These are phyloP conservation scores for Parnassius orleans DNA, from an alignment of 2,888 invertebrate genomes.

Conservation along the genomic window DNA sequence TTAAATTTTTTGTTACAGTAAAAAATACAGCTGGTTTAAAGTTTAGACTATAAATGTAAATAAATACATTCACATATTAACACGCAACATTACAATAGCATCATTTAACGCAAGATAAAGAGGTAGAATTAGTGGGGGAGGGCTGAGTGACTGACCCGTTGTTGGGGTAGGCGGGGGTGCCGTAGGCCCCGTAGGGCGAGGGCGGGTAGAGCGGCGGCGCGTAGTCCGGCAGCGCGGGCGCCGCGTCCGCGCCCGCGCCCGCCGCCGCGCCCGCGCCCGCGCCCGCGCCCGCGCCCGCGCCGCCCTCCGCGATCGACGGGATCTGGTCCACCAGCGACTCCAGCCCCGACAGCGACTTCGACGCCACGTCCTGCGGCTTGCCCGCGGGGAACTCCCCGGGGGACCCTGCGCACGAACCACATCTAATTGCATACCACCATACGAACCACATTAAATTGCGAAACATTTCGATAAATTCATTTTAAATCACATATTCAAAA, in stretches of 20 bases:
- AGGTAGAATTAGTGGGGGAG: background rate
- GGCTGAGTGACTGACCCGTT: conserved; percentile 62
- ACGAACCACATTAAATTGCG: no score
- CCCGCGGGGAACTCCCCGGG: conserved; percentile 63
- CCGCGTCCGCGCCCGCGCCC: conserved; percentile 80
- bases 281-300: conserved; percentile 42
- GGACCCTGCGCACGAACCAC: conserved; percentile 43
- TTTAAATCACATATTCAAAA: no score
- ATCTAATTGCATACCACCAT: no score
- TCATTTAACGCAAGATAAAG: no score
- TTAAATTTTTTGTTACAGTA: no score
- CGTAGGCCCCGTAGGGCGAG: conserved; percentile 63
- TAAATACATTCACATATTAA: no score
- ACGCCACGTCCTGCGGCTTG: conserved; percentile 87
- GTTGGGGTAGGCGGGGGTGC: conserved; percentile 57
- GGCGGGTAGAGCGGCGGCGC: conserved; percentile 58
- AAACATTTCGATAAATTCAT: no score
- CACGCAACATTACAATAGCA: no score
- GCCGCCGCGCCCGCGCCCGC: conserved; percentile 42
- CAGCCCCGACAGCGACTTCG: conserved; percentile 91
- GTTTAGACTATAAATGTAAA: no score
- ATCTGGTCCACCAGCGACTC: conserved; percentile 96
- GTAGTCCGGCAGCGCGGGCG: conserved; percentile 53
- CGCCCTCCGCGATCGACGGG: conserved; percentile 91
- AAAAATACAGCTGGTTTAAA: no score